Base-by-base conservation (phyloP, 92 coral and sea anemone genomes). In the Phenganax subtilis region DNA sequence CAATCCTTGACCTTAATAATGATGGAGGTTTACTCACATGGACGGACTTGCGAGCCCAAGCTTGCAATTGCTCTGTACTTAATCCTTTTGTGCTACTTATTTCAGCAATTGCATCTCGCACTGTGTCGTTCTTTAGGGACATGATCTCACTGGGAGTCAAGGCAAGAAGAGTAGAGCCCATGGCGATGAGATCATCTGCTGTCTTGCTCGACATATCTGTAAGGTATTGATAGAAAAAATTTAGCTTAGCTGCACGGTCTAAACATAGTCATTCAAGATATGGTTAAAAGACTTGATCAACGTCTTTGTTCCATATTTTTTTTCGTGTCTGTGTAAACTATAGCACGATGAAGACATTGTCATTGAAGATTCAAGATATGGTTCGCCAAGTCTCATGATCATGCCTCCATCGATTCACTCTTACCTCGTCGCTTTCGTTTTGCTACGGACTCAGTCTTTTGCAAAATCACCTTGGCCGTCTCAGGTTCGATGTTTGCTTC, bases 41-140 rank as follows among this genome's bases (percentile, higher is more conserved):
- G 67, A 82, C 82, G 12, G 96, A 88, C 52, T 86, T 66, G 37
- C 74, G 79, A 54, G 96, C 96, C 96, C 96, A 91, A 10, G 91
- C 91, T 64, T 85, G 77, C 9, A 91, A 87, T 75, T 91, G 96
- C 65, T 68, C 87, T n/a, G 29, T 84, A 27, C 83, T 88, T 57
- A 91, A 91, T 53, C 87, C 87, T 56, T 85, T 63, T 12, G 85
- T 80, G 72, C 69, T 67, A 12, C 96, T 91, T 47, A 91, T 91
- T 30, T 85, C 84, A 51, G 84, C 87, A 1, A 75, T 91, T 10
- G 96, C 91, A 10, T 82, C 89, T 55, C 77, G 72, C 61, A 88
- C 88, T 28, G 96, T 86, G 17, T 87, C 63, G 76, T 75, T 71
- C 56, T 84, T 57, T 1, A 91, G 70, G 4, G 87, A 60, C 56